phyloP scores from a whole-genome alignment of 2,797 vertebrate species.

The Pipistrellus nathusii region DNA sequence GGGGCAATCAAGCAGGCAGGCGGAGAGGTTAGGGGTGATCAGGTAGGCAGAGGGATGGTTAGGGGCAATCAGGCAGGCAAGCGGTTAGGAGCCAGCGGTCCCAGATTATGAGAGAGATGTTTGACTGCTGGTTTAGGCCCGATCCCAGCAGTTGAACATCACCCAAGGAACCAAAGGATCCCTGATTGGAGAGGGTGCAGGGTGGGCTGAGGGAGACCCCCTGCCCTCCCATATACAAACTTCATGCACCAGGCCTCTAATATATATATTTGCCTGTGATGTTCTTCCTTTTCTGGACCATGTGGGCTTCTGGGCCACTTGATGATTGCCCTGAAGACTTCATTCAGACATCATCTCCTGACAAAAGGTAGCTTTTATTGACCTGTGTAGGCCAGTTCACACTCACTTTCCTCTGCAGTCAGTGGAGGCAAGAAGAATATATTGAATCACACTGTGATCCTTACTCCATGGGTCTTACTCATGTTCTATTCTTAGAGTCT shows the following conservation, averaged over 20 bases:
- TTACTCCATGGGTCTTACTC: neutral
- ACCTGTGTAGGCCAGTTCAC: neutral
- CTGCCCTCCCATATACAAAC: too few species aligned
- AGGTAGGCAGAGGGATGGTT: too few species aligned
- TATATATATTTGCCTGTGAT: neutral
- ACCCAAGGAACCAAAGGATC: too few species aligned
- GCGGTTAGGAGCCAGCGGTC: too few species aligned
- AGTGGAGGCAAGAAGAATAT: neutral
- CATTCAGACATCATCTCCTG: neutral
- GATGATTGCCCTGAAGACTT: neutral
- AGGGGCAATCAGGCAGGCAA: too few species aligned
- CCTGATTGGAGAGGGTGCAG: too few species aligned
- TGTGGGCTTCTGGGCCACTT: neutral
- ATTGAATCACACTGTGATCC: neutral
- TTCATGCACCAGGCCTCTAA: neutral
- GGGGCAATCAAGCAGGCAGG: too few species aligned
- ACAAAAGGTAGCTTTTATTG: neutral
- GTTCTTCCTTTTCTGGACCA: neutral
- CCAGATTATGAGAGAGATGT: too few species aligned
- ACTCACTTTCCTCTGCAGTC: neutral
- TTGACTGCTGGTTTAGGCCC: too few species aligned
- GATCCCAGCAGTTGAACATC: too few species aligned
- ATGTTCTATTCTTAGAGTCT: neutral
- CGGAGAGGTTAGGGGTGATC: too few species aligned
- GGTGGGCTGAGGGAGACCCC: too few species aligned